A percentile compares a stretch with the other conserved stretches of the same genome.
Evolutionary conservation across 1,140 invertebrate species (phyloP).

Genomic region (Camponotus vicinus): DNA sequence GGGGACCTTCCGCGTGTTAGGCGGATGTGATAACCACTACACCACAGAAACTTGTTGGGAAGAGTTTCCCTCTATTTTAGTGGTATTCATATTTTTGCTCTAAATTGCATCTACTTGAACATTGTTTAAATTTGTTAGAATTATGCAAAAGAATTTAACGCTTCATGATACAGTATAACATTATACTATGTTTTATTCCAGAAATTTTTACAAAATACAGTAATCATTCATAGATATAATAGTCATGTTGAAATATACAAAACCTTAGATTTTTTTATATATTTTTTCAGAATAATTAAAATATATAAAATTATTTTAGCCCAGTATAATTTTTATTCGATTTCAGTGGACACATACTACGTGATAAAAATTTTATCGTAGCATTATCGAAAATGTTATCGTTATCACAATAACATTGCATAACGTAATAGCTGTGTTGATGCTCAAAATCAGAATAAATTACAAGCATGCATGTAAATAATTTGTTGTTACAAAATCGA

Average conservation of each 20-base stretch:
- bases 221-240: not conserved
- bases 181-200: not conserved
- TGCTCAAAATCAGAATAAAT: not conserved
- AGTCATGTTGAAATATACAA: not conserved
- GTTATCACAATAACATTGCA: not conserved
- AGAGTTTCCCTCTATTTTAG: not conserved
- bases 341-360: not conserved
- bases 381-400: slow-evolving; percentile 16
- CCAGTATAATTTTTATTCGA: not conserved
- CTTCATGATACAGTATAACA: not conserved
- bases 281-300: not conserved
- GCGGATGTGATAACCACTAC: slow-evolving; percentile 75
- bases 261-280: not conserved
- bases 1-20: slow-evolving; percentile 71
- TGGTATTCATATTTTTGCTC: not conserved
- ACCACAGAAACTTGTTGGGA: slow-evolving; percentile 67
- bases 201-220: not conserved
- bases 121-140: not conserved
- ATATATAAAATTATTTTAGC: not conserved
- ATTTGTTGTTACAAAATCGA: not conserved
- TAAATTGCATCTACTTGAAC: not conserved
- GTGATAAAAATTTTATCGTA: slow-evolving; percentile 12
- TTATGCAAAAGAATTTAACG: not conserved
- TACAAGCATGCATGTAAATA: not conserved
- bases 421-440: not conserved